phyloP scores from a whole-genome alignment of 2,797 vertebrate genomes.

The Ateles fusciceps region DNA sequence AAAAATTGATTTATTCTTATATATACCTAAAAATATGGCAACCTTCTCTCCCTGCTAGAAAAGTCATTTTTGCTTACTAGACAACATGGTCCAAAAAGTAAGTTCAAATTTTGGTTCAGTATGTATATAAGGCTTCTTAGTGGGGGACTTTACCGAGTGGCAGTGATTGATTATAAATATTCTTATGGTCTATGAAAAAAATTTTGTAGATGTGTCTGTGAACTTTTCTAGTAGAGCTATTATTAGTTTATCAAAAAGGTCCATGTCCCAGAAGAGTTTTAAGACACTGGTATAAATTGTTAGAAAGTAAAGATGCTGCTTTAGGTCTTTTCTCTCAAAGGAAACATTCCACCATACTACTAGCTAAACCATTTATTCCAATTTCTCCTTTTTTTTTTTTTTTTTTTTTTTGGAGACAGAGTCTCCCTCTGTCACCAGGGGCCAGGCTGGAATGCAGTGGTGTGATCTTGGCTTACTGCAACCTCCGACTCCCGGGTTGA shows the following conservation, averaged over 20 bases:
- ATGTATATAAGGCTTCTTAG: background rate
- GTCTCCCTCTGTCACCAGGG: too few relatives aligned
- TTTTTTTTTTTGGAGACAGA: background rate
- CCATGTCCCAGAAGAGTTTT: background rate
- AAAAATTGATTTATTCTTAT: background rate
- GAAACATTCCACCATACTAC: background rate
- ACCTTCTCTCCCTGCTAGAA: background rate
- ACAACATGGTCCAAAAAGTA: constrained; percentile 11
- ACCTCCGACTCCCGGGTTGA: too few relatives aligned
- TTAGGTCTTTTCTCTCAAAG: background rate
- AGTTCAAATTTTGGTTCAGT: background rate
- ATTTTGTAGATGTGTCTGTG: background rate
- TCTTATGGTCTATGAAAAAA: background rate
- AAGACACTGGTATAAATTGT: background rate
- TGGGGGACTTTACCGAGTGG: background rate
- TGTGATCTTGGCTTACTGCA: too few relatives aligned
- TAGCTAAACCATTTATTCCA: background rate
- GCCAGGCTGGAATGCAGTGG: too few relatives aligned
- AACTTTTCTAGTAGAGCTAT: background rate
- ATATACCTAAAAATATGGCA: background rate
- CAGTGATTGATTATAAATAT: background rate
- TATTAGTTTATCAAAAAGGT: background rate
- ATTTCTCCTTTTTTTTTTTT: background rate
- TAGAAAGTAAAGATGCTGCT: background rate
- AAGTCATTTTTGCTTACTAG: constrained; percentile 37